These are phyloP conservation scores for Abramis brama DNA, from an alignment of 2,113 vertebrate genomes.

Conservation along the genomic window DNA sequence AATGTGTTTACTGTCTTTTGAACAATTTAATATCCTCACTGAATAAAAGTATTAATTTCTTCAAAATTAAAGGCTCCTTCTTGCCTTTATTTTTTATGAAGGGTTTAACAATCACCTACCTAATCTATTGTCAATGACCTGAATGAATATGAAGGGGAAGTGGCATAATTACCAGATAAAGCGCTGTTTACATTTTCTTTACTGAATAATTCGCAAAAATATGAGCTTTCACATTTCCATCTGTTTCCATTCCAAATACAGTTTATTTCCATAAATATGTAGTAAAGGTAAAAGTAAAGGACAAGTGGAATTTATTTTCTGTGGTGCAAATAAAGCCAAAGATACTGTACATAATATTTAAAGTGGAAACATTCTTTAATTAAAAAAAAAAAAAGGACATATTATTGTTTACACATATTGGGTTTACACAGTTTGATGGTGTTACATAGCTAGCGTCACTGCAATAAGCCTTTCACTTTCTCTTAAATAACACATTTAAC, in stretches of 20 bases:
- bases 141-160: background rate
- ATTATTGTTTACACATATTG: background rate
- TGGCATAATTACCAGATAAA: background rate
- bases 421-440: background rate
- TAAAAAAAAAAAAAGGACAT: background rate
- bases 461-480: background rate
- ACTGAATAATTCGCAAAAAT: background rate
- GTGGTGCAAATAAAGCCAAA: background rate
- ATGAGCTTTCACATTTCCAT: background rate
- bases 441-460: background rate
- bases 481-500: slow-evolving; percentile 14
- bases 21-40: no score
- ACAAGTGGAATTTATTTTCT: background rate
- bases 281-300: no score
- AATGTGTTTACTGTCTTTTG: no score
- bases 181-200: background rate
- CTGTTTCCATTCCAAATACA: background rate
- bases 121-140: background rate
- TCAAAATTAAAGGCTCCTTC: no score
- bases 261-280: background rate
- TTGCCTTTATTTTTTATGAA: no score
- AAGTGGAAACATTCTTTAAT: background rate
- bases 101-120: background rate
- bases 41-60: no score
- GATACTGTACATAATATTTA: background rate